Base-by-base conservation (phyloP, 2,113 vertebrate species). In the Bos javanicus region DNA sequence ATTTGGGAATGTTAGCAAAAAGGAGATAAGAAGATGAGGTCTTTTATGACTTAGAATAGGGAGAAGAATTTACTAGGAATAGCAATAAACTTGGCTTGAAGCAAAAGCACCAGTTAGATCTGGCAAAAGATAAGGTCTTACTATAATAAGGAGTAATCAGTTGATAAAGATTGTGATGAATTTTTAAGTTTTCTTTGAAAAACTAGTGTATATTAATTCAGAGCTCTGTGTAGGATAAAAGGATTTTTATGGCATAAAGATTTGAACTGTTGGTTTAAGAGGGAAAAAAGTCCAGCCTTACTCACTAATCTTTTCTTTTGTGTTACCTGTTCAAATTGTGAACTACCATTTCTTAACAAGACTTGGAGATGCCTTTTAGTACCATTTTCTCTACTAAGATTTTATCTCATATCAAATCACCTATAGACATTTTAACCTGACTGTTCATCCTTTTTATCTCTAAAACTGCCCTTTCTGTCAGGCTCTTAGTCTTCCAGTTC, bases 11-110 rank as follows among this genome's bases (percentile, higher is more conserved):
- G 39, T 85, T 83, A 43, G 25, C 74, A 52, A 81, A 57, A 59
- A 60, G 16, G 36, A 87, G 48, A 48, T n/a, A 36, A 90, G 56
- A 86, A 64, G 36, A 54, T 33, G 23, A 46, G 33, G 5, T 91
- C 64, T 90, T 52, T 25, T 64, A 43, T 57, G 48, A 78, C 36
- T 90, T 67, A 84, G 54, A 57, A 57, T 48, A 48, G 39, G 33
- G 23, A 67, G 39, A 97, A 64, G 64, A 94, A 98, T 97, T 95
- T 88, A 57, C 30, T 76, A 84, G 21, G 43, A 90, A 90, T 56
- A 64, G 9, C 91, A 94, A 6, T 88, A 57, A 86, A 76, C 11
- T 81, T 92, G 82, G 33, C 39, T 78, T 80, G 67, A 84, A 94
- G 57, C 88, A 78, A 95, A 96, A 87, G 39, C n/a, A 46, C 52